Conservation (phyloP, 2,888 invertebrate genomes). For the Muscina levida region DNA sequence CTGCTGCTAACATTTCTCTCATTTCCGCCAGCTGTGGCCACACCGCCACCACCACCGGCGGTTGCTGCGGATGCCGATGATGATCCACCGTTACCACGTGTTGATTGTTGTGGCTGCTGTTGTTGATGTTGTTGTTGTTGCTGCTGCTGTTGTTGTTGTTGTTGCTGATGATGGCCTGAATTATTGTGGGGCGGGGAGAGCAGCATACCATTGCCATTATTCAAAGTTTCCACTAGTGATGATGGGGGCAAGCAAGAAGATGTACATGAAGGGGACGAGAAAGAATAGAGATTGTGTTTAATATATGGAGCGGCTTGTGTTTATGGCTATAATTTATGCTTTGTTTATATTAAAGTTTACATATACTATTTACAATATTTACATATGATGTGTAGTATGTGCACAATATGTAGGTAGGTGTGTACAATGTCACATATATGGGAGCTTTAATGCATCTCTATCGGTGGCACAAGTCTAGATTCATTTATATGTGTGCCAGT, state of each 20-base stretch:
- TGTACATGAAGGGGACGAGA: conserved; percentile 1
- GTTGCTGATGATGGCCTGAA: conserved; percentile 80
- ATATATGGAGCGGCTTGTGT: conserved; percentile 26
- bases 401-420: not conserved
- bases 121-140: conserved; percentile 55
- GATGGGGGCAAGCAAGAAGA: too few relatives aligned
- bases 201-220: conserved; percentile 87
- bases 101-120: conserved; percentile 55
- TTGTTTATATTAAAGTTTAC: conserved; percentile 52
- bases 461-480: conserved; percentile 16
- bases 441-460: conserved; percentile 9
- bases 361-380: conserved; percentile 4
- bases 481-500: conserved; percentile 12
- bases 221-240: conserved; percentile 81
- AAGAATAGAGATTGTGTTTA: conserved; percentile 45
- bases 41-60: conserved; percentile 61
- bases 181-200: conserved; percentile 88
- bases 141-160: conserved; percentile 62
- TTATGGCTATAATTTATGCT: conserved; percentile 43
- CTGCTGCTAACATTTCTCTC: conserved; percentile 68
- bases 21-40: conserved; percentile 67
- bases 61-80: conserved; percentile 67
- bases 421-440: conserved; percentile 10
- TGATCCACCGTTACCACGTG: conserved; percentile 55
- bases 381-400: not conserved